Base-by-base conservation (phyloP, 2,888 invertebrate genomes). In the Ernsta delagoae region DNA sequence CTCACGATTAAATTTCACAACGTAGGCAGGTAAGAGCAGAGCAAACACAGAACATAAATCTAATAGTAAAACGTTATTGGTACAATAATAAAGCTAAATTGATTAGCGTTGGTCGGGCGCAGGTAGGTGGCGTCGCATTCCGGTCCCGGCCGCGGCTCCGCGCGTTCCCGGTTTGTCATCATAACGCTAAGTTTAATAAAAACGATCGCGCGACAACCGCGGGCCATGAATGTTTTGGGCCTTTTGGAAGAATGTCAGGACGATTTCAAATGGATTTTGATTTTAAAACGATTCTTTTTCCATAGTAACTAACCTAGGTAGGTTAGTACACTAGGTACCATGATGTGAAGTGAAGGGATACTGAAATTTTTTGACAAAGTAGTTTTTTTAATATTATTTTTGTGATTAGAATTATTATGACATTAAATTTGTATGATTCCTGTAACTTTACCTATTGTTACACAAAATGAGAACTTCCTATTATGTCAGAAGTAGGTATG, bases 41-140 rank as follows among this genome's bases (percentile, higher is more conserved):
- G 57, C 16, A 59, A 65, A 65, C 31, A 65, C 59, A 45, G 57
- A 57, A 48, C 48, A 48, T 48, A 48, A 48, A 48, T 48, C 12
- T 48, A 48, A 48, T 12, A 48, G 48, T 48, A 6, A 48, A 12
- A 48, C 12, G 12, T 48, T 48, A 48, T 48, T 12, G 48, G 48
- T 48, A 48, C 48, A 48, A 48, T 92, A 92, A 92, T 92, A 91
- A 90, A 89, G 89, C 85, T 92, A 92, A 92, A 90, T 92, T 92
- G 93, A 93, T 93, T 92, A 92, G 91, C 87, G 87, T 88, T 85
- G 88, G 88, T 86, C 90, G 85, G 83, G 85, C 85, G 87, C 92
- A 91, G 92, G 93, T 92, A 91, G 89, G 83, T 90, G n/a, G 86
- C 92, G 91, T 91, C 36, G 86, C 93, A 92, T 91, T 92, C 92